Conservation (phyloP, 30 jellyfish, hydroid and myxozoan genomes). For the Hydra vulgaris region DNA sequence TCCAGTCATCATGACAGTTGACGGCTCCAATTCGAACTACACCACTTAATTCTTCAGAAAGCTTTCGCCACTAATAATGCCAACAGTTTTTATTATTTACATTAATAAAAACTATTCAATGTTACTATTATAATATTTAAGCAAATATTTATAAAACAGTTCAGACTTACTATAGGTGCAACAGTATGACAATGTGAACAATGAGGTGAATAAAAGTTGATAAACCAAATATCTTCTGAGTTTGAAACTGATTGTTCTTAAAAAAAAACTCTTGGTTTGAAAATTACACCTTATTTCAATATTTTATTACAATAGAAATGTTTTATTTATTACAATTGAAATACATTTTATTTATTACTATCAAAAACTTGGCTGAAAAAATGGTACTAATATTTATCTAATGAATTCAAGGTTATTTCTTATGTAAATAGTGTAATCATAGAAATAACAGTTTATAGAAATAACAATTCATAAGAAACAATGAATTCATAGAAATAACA, state of each 20-base stretch:
- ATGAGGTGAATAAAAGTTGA: constrained; percentile 80
- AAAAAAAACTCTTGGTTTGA: neutral
- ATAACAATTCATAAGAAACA: no score
- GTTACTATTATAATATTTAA: neutral
- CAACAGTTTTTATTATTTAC: neutral
- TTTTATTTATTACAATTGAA: no score
- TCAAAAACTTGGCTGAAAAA: no score
- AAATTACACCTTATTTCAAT: neutral
- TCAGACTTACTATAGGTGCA: constrained; percentile 69
- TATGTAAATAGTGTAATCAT: no score
- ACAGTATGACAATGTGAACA: constrained; percentile 91
- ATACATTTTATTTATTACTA: no score
- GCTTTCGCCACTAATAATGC: constrained; percentile 68
- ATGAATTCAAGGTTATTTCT: no score
- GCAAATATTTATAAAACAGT: neutral
- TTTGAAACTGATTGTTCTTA: constrained; percentile 76
- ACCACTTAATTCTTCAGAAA: constrained; percentile 76
- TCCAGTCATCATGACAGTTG: constrained; percentile 87
- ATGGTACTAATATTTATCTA: no score
- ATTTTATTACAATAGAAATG: no score
- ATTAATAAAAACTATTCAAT: neutral
- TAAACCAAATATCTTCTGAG: constrained; percentile 87
- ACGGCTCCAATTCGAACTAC: constrained; percentile 87
- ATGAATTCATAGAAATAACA: no score
- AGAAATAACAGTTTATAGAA: no score